Evolutionary conservation across 2,888 invertebrate species (phyloP), one percentile per base, ranked within the genome.

Genomic region (Lacanobia oleracea): DNA sequence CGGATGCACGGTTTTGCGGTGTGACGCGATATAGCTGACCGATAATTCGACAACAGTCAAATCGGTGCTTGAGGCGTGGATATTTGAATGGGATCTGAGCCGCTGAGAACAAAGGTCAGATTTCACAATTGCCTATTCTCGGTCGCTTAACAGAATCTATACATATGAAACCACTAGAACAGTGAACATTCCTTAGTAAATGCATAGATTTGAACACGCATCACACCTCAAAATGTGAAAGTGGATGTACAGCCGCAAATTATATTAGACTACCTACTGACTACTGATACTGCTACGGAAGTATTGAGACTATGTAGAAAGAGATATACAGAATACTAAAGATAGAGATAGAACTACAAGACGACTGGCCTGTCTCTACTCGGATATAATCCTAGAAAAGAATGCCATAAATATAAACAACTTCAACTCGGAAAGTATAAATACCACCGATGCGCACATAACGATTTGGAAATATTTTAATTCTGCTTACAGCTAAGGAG

Each of bases 191-290:
- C 9, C 23, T 7, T 8, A 12, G 7, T 56, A 67, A 67, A 75
- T 40, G n/a, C 33, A 59, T 59, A 59, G 45, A 67, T 59, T 53
- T 37, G 5, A 18, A 14, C 21, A 27, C 5, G 37, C 67, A 18
- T 48, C 33, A 67, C 75, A 59, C 50, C 57, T 18, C 57, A 59
- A 75, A 59, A 67, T 14, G 27, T 59, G 59, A 73, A 73, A 27
- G 4, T 9, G 9, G 0, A 18, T 33, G 18, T 18, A 33, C 10
- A 21, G 59, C 33, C n/a, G 23, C 33, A n/a, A 14, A 33, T n/a
- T n/a, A n/a, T 0, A n/a, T 21, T 48, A 6, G 2, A 33, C 68
- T 33, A 60, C 14, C 16, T 56, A 75, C 48, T n/a, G 45, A 40
- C 12, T 18, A 37, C 68, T 53, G 53, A 23, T 18, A 12, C 21